Conservation (phyloP, 2,113 vertebrate species). For the Struthidea cinerea region DNA sequence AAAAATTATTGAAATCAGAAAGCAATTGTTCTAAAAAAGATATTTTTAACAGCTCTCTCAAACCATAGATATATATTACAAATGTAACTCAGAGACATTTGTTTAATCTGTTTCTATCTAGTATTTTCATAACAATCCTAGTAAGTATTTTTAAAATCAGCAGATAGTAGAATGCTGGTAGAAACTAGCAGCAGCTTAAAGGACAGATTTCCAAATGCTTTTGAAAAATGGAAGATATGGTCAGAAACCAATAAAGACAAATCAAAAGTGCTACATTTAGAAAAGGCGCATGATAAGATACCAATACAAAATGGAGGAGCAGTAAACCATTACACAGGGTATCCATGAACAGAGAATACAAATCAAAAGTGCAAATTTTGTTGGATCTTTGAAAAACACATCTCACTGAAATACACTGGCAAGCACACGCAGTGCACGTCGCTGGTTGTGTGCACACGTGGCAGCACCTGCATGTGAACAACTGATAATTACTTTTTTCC, state of each 20-base stretch:
- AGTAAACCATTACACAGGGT: not conserved
- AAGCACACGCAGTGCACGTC: not conserved
- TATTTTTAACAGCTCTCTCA: not conserved
- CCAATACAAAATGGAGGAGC: not conserved
- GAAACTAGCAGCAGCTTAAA: not conserved
- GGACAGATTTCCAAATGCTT: not conserved
- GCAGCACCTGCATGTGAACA: not conserved
- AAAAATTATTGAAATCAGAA: not conserved
- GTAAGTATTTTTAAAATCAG: not conserved
- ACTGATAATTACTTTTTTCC: not conserved
- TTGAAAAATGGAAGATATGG: not conserved
- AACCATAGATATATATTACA: not conserved
- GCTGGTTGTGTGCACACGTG: fast-evolving
- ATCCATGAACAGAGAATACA: not conserved
- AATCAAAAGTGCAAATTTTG: not conserved
- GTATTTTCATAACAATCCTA: not conserved
- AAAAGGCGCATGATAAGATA: not conserved
- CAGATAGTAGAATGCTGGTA: not conserved
- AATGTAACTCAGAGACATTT: not conserved
- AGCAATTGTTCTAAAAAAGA: not conserved
- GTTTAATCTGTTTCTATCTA: not conserved
- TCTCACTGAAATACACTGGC: not conserved
- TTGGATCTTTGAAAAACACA: not conserved
- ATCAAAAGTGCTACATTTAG: not conserved
- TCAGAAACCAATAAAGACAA: not conserved